Evolutionary conservation across 2,113 vertebrate species (phyloP), one percentile per base, ranked within the genome.

Genomic region (Laterallus jamaicensis): DNA sequence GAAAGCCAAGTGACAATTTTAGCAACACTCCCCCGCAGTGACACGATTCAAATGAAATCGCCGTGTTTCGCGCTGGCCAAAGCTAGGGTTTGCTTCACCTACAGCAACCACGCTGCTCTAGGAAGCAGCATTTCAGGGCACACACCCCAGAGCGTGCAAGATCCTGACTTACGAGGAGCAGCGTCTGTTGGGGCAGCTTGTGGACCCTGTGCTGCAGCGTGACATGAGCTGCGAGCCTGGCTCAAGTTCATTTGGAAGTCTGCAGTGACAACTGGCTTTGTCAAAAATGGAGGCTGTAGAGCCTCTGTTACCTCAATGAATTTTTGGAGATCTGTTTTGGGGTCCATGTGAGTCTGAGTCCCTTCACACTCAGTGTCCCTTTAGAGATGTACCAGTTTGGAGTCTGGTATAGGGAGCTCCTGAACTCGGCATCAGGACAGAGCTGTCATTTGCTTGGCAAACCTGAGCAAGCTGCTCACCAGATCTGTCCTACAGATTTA

Each of bases 141-240:
- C 58, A 5, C 42, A 4, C 25, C 31, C 32, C 15, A 0, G 25
- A 37, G 73, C 16, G 1, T 0, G 0, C 3, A 0, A 4, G 39
- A 42, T 2, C 69, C 47, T 2, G 2, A 4, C 5, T 4, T 5
- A 1, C 39, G 60, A 7, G 3, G 11, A 58, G 70, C 22, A 0
- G 69, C 0, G 1, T 6, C 66, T 1, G 0, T 1, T 1, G 0
- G 3, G 59, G 44, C 85, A 39, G 91, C 60, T n/a, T 1, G 6
- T 3, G 73, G 54, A 14, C 25, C 20, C 64, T 5, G 49, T 2
- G 54, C 56, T 8, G 73, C 59, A 19, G 79, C 80, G 18, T 3
- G 0, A 44, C 58, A 12, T 0, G 0, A 28, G 86, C 70, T 7
- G 52, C 15, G 25, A 79, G 88, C 52, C 63, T 8, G 69, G 3